Conservation (phyloP, 2,888 invertebrate species). For the Eudemis profundana region DNA sequence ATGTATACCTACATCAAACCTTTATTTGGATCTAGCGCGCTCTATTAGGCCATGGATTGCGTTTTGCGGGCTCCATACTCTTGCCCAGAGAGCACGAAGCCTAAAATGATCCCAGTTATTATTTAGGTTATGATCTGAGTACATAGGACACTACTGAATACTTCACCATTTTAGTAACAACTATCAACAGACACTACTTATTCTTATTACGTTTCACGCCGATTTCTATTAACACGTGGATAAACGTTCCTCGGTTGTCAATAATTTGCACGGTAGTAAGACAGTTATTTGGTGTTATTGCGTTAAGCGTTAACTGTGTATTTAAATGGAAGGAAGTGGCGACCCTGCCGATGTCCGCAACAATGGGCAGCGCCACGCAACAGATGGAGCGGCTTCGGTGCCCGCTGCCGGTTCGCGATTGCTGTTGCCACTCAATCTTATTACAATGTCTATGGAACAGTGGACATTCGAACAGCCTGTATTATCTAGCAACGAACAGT, state of each 20-base stretch:
- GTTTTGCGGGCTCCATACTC: too few relatives aligned
- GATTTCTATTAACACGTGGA: neutral
- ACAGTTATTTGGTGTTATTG: slow-evolving; percentile 40
- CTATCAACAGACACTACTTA: too few relatives aligned
- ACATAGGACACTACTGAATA: too few relatives aligned
- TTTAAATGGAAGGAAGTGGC: slow-evolving; percentile 43
- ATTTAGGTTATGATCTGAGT: too few relatives aligned
- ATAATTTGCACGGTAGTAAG: slow-evolving; percentile 15
- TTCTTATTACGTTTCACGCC: neutral
- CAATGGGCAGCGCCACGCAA: slow-evolving; percentile 41
- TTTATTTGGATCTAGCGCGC: too few relatives aligned
- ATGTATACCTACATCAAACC: too few relatives aligned
- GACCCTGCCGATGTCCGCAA: slow-evolving; percentile 42
- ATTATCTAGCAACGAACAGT: too few relatives aligned
- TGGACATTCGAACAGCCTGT: too few relatives aligned
- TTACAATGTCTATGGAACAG: neutral
- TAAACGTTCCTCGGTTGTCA: neutral
- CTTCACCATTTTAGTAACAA: too few relatives aligned
- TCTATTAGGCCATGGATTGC: too few relatives aligned
- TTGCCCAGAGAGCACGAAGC: too few relatives aligned
- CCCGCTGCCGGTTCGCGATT: slow-evolving; percentile 9
- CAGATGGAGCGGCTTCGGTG: slow-evolving; percentile 36
- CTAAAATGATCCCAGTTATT: too few relatives aligned
- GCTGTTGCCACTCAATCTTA: neutral
- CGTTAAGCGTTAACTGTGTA: slow-evolving; percentile 28